Base-by-base conservation (phyloP, 2,888 invertebrate genomes). In the Perithous albicinctus region DNA sequence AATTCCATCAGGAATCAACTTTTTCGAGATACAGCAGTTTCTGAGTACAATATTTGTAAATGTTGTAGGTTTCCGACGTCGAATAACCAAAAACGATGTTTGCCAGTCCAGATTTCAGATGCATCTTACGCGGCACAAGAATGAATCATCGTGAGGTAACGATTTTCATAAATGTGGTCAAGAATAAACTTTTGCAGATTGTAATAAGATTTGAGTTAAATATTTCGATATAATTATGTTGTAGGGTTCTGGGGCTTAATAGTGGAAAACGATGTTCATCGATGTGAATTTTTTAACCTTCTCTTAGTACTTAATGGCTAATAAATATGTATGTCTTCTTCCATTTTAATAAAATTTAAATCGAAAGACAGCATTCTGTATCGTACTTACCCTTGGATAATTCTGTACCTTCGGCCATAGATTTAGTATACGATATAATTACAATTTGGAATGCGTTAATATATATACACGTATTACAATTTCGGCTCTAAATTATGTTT, bases 51-150 rank as follows among this genome's bases (percentile, higher is more conserved):
- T 46, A 18, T n/a, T 5, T 46, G 46, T 2, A 46, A 15, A 46
- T 46, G 46, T 46, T 18, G 46, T 46, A 46, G 46, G 46, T 46
- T 46, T 46, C 46, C n/a, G 46, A 15, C 46, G 38, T 38, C 18
- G 12, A 46, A 18, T 46, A 46, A 18, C 6, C 46, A 46, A n/a
- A 46, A 15, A 46, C 7, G 46, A 46, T 46, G 46, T 2, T 46
- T 46, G 46, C 46, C 1, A 15, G 46, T 46, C 18, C 46, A n/a
- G 2, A 18, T 46, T 46, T 18, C 15, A 46, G 46, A 18, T 46
- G 18, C 15, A 15, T 46, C 18, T 46, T 46, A 46, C 46, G 46
- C 18, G 46, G 15, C 38, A 38, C 38, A 38, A 38, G 38, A 38
- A 38, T 38, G 38, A 38, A 38, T 46, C 46, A 46, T 46, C 15